A percentile compares a stretch with the other conserved stretches of the same genome.
Conservation (phyloP, 2,113 vertebrate genomes). For the Uria aalge region DNA sequence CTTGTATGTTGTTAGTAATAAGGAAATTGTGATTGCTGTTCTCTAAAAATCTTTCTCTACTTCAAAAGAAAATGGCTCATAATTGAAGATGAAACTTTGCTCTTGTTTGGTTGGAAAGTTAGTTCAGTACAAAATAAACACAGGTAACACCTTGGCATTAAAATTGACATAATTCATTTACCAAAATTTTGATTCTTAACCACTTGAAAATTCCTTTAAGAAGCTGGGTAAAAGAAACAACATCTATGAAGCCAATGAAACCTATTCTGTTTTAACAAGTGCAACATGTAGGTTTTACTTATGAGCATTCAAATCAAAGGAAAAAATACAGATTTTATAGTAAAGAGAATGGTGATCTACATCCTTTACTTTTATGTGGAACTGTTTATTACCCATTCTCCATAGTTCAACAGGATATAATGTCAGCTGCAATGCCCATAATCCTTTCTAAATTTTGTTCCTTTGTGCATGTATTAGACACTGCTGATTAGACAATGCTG, state of each 20-base stretch:
- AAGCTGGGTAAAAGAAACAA: background rate
- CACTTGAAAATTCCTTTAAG: background rate
- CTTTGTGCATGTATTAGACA: slow-evolving; percentile 11
- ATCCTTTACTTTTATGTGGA: background rate
- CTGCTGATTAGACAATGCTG: background rate
- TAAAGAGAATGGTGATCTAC: background rate
- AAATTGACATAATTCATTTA: background rate
- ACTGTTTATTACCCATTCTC: slow-evolving; percentile 27
- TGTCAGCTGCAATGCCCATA: slow-evolving; percentile 18
- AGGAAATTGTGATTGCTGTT: background rate
- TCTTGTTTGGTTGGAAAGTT: background rate
- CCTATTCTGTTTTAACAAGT: background rate
- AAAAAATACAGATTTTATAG: background rate
- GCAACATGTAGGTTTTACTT: background rate
- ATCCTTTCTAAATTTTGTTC: slow-evolving; percentile 20
- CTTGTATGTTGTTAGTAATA: background rate
- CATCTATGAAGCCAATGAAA: background rate
- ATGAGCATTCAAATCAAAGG: background rate
- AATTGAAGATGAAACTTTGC: background rate
- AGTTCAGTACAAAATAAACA: background rate
- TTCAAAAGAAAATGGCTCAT: background rate
- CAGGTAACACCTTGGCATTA: background rate
- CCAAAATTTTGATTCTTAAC: background rate
- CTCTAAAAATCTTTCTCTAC: background rate
- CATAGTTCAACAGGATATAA: slow-evolving; percentile 1